phyloP scores from a whole-genome alignment of 2,113 vertebrate species.

The Hassar affinis region DNA sequence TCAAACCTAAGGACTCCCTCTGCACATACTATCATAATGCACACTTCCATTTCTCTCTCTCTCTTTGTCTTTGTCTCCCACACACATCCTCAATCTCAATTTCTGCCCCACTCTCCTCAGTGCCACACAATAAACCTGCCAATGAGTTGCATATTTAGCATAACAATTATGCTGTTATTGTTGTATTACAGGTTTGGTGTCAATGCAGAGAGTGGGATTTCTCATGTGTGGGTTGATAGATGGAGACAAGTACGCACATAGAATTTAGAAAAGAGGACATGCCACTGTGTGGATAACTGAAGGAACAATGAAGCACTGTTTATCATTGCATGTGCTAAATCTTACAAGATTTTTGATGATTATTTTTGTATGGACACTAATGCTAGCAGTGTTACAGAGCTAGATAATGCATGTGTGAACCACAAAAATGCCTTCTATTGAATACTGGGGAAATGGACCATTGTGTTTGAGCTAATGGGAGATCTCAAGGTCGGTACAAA shows the following conservation, averaged over 20 bases:
- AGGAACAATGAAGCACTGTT: neutral
- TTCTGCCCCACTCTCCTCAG: neutral
- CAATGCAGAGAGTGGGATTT: conserved; percentile 5
- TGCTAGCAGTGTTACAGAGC: neutral
- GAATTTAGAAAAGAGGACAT: neutral
- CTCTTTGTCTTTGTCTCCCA: neutral
- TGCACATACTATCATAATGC: neutral
- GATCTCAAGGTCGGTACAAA: neutral
- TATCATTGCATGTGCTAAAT: conserved; percentile 11
- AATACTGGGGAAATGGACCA: neutral
- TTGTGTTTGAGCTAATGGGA: conserved; percentile 1
- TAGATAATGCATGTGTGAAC: neutral
- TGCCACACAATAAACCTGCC: conserved; percentile 3
- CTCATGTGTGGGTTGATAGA: conserved; percentile 17
- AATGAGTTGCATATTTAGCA: conserved; percentile 35
- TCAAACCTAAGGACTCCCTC: neutral
- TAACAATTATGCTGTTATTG: conserved; percentile 42
- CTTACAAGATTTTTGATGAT: neutral
- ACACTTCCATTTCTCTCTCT: neutral
- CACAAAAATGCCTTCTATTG: conserved; percentile 1
- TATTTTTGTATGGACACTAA: neutral
- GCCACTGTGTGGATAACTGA: conserved; percentile 4
- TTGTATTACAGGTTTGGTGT: conserved; percentile 17
- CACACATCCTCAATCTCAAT: conserved; percentile 5
- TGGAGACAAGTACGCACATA: neutral